Evolutionary conservation across 2,888 invertebrate genomes (phyloP).

Genomic region (Lypha dubia): DNA sequence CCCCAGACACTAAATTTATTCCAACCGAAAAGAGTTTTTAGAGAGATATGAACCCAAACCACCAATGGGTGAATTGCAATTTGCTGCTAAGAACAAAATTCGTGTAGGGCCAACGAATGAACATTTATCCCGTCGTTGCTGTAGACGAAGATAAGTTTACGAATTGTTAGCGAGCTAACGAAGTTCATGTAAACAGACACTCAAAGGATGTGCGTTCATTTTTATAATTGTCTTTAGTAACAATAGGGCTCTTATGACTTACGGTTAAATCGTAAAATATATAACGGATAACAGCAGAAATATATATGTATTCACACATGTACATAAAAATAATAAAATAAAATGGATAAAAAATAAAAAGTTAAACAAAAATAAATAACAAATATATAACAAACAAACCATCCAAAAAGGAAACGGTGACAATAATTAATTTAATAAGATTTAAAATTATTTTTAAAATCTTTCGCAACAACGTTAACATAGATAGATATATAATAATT

Average conservation of each 20-base stretch:
- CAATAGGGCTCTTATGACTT: conserved; percentile 78
- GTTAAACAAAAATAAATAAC: conserved; percentile 27
- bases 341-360: conserved; percentile 45
- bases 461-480: conserved; percentile 9
- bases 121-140: conserved; percentile 46
- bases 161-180: conserved; percentile 48
- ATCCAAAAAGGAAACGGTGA: conserved; percentile 62
- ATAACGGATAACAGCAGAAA: conserved; percentile 62
- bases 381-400: conserved; percentile 38
- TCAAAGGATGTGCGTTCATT: conserved; percentile 57
- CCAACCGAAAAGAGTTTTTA: conserved; percentile 31
- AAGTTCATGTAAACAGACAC: conserved; percentile 42
- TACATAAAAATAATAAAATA: conserved; percentile 44
- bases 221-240: conserved; percentile 76
- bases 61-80: conserved; percentile 76
- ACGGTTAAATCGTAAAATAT: conserved; percentile 74
- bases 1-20: conserved; percentile 66
- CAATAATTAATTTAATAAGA: conserved; percentile 65
- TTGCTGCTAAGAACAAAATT: conserved; percentile 66
- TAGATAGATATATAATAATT: conserved; percentile 6
- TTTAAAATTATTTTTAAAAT: conserved; percentile 26
- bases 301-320: no score
- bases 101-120: conserved; percentile 63
- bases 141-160: conserved; percentile 11
- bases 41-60: conserved; percentile 58